These are phyloP conservation scores for Xiphophorus maculatus DNA, from an alignment of 2,113 vertebrate species.

Conservation along the genomic window DNA sequence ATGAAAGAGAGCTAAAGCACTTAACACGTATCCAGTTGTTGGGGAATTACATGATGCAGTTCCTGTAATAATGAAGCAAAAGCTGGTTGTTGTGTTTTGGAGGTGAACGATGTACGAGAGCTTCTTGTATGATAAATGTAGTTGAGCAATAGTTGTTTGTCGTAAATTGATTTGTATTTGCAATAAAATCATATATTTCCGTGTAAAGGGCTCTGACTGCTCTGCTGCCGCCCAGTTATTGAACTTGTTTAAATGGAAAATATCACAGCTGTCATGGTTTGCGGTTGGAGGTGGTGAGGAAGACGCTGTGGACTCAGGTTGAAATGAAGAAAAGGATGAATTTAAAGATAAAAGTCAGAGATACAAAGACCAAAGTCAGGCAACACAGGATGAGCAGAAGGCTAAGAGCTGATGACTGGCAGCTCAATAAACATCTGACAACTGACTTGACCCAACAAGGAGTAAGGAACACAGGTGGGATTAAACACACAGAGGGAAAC, in stretches of 20 bases:
- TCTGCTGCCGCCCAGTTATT: not conserved
- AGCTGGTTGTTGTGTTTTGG: not conserved
- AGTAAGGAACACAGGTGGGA: too few relatives aligned
- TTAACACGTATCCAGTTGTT: not conserved
- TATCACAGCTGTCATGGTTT: too few relatives aligned
- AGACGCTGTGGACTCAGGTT: too few relatives aligned
- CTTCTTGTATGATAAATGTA: not conserved
- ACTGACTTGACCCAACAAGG: too few relatives aligned
- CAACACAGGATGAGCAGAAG: too few relatives aligned
- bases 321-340: too few relatives aligned
- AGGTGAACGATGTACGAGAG: not conserved
- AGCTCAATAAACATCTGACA: too few relatives aligned
- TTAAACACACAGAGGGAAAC: too few relatives aligned
- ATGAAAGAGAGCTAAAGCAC: not conserved
- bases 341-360: too few relatives aligned
- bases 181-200: constrained; percentile 41
- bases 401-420: too few relatives aligned
- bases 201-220: not conserved
- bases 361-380: too few relatives aligned
- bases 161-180: constrained; percentile 34
- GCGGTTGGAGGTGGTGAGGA: too few relatives aligned
- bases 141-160: constrained; percentile 8
- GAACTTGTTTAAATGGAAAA: not conserved
- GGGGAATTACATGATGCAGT: constrained; percentile 14
- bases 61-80: constrained; percentile 27